Evolutionary conservation across 2,113 vertebrate species (phyloP).

Genomic region (Empidonax traillii): DNA sequence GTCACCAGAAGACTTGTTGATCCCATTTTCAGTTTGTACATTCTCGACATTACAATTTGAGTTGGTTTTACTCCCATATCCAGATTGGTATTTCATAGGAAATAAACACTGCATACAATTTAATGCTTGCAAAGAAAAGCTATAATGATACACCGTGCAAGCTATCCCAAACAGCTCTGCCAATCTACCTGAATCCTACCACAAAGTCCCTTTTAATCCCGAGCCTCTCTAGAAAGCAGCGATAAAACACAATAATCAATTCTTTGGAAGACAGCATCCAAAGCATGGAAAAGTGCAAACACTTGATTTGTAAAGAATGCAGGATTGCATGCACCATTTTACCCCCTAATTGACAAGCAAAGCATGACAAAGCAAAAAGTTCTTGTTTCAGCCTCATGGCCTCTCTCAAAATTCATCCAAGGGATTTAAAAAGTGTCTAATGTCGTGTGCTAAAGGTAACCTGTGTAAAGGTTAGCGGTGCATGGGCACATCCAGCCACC

Average conservation of each 20-base stretch:
- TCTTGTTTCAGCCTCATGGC: constrained; percentile 58
- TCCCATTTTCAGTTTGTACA: not conserved
- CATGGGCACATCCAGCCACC: not conserved
- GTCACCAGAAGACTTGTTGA: not conserved
- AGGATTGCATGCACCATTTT: constrained; percentile 40
- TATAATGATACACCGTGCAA: not conserved
- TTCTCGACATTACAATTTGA: not conserved
- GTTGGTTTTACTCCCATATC: not conserved
- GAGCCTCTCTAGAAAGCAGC: not conserved
- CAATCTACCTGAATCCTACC: not conserved
- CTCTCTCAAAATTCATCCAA: constrained; percentile 28
- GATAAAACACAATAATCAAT: constrained; percentile 1
- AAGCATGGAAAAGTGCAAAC: constrained; percentile 1
- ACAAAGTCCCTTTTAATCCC: not conserved
- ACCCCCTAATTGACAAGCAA: constrained; percentile 38
- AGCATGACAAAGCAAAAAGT: constrained; percentile 51
- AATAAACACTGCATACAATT: constrained; percentile 9
- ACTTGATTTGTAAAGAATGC: not conserved
- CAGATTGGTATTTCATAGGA: not conserved
- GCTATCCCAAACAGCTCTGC: not conserved
- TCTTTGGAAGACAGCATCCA: constrained; percentile 25
- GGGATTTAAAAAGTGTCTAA: constrained; percentile 13
- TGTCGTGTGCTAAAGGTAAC: not conserved
- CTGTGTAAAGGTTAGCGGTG: not conserved
- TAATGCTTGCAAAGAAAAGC: not conserved